Evolutionary conservation across 2,888 invertebrate species (phyloP).

Genomic region (Alviniconcha strummeri): DNA sequence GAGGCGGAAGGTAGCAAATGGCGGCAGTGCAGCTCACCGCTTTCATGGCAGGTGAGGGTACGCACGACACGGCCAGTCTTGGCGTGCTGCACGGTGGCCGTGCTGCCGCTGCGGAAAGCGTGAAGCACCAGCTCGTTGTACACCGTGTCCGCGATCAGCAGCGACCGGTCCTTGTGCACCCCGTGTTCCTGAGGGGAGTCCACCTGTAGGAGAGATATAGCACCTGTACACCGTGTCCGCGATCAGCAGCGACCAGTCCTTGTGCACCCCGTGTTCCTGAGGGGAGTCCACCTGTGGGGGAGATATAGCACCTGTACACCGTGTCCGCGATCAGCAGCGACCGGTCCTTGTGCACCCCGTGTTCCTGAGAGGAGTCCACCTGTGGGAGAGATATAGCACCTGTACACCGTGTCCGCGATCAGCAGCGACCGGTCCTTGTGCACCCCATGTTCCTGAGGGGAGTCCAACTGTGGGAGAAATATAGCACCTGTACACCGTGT

Average conservation of each 20-base stretch:
- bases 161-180: conserved; percentile 64
- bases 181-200: conserved; percentile 16
- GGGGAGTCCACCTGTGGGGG: conserved; percentile 41
- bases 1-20: too few relatives aligned
- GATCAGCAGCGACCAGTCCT: conserved; percentile 62
- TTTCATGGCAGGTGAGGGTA: conserved; percentile 61
- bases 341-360: conserved; percentile 61
- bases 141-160: conserved; percentile 58
- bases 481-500: conserved; percentile 46
- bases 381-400: background rate
- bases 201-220: conserved; percentile 7
- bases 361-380: conserved; percentile 17
- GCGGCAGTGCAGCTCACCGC: conserved; percentile 10
- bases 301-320: conserved; percentile 63
- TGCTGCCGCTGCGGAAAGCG: conserved; percentile 63
- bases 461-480: conserved; percentile 8
- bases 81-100: conserved; percentile 63
- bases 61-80: conserved; percentile 60
- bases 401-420: conserved; percentile 56
- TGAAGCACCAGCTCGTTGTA: conserved; percentile 63
- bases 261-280: conserved; percentile 49
- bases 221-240: conserved; percentile 49
- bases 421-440: conserved; percentile 65
- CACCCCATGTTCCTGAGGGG: conserved; percentile 37
- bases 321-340: conserved; percentile 60